Conservation (phyloP, 2,113 vertebrate species). For the Austrofundulus limnaeus region DNA sequence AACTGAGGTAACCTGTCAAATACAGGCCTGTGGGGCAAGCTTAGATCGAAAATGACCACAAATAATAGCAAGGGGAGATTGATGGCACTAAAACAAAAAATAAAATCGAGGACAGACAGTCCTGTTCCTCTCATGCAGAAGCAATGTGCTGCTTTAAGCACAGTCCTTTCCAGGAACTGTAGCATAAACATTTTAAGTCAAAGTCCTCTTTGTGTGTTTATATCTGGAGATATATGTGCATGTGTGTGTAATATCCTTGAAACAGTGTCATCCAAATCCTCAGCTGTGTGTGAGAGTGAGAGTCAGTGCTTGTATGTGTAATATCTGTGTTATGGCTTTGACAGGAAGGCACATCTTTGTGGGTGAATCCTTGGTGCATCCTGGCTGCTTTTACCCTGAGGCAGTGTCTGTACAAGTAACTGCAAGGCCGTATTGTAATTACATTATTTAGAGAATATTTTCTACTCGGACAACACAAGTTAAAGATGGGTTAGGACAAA, state of each 20-base stretch:
- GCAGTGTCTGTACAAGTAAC: constrained; percentile 40
- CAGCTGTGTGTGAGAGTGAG: constrained; percentile 8
- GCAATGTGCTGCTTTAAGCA: constrained; percentile 47
- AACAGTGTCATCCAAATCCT: constrained; percentile 22
- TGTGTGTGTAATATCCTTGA: too few relatives aligned
- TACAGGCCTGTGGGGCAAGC: not conserved
- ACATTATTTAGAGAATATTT: constrained; percentile 47
- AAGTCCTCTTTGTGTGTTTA: constrained; percentile 47
- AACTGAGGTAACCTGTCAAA: not conserved
- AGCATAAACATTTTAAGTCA: constrained; percentile 66
- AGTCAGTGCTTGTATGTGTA: constrained; percentile 1
- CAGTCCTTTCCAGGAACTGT: constrained; percentile 63
- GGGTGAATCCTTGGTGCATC: constrained; percentile 35
- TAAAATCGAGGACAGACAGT: constrained; percentile 4
- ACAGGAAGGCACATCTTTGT: constrained; percentile 9
- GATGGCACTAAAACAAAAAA: not conserved
- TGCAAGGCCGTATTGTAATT: constrained; percentile 56
- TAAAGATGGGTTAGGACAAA: constrained; percentile 49
- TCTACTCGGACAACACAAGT: constrained; percentile 58
- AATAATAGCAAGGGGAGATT: not conserved
- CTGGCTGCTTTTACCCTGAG: constrained; percentile 44
- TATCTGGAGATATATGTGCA: constrained; percentile 28
- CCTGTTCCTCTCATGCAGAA: constrained; percentile 45
- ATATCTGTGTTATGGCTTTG: constrained; percentile 27
- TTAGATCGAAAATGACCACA: not conserved